Conservation (phyloP, 23 tunicate genomes). For the Trididemnum clinides region DNA sequence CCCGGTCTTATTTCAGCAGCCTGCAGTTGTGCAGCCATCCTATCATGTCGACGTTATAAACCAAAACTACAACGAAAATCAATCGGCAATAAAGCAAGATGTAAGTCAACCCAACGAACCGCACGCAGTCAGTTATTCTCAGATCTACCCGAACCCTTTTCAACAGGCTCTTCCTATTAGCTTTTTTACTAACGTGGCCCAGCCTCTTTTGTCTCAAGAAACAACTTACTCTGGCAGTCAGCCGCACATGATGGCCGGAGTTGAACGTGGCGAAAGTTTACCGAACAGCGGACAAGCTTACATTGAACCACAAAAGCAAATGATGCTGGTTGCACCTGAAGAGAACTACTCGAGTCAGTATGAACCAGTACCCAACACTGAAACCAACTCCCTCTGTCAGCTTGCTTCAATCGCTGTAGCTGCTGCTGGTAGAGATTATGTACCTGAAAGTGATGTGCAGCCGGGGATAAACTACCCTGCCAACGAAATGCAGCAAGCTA, state of each 20-base stretch:
- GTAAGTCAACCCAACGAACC: slow-evolving; percentile 1
- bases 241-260: background rate
- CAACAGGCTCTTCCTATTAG: background rate
- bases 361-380: slow-evolving; percentile 2
- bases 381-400: slow-evolving; percentile 54
- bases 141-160: background rate
- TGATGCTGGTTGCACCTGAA: background rate
- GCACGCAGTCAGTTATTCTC: background rate
- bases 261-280: background rate
- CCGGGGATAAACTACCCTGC: background rate
- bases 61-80: background rate
- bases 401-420: slow-evolving; percentile 81
- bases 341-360: slow-evolving; percentile 20
- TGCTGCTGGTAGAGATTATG: slow-evolving; percentile 50
- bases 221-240: background rate
- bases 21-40: background rate
- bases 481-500: slow-evolving; percentile 23
- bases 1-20: slow-evolving; percentile 44
- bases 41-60: slow-evolving; percentile 24
- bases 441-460: background rate
- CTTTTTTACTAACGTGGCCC: background rate
- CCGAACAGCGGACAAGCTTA: background rate
- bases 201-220: slow-evolving; percentile 7
- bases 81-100: background rate
- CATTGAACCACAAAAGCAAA: background rate